Percentiles rank a stretch among this genome's conserved stretches.
These are phyloP conservation scores for Linurgus olivaceus DNA, from an alignment of 2,797 vertebrate species.

Conservation along the genomic window DNA sequence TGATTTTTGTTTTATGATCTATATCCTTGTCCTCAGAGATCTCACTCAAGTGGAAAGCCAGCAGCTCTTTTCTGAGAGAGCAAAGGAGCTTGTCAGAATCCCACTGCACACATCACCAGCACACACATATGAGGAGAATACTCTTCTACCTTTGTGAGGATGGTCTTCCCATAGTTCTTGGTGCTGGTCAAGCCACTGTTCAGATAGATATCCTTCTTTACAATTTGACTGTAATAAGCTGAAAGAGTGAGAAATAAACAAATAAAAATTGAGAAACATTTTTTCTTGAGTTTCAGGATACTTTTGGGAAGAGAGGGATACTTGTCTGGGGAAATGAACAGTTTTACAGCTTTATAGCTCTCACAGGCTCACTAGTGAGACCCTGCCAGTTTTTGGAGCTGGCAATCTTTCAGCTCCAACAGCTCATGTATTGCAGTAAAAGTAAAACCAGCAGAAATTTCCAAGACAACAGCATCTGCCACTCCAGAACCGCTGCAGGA, in stretches of 20 bases:
- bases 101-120: not conserved
- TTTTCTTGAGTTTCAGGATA: not conserved
- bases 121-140: accelerated
- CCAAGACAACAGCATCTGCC: not conserved
- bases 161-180: conserved; percentile 98
- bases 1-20: not conserved
- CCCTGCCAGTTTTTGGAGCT: not conserved
- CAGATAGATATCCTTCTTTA: conserved; percentile 86
- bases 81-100: not conserved
- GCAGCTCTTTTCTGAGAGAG: not conserved
- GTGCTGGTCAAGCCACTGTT: conserved; percentile 99
- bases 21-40: not conserved
- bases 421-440: not conserved
- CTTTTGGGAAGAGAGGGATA: not conserved
- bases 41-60: not conserved
- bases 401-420: not conserved
- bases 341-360: not conserved
- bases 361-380: not conserved
- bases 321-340: not conserved
- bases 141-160: conserved; percentile 91
- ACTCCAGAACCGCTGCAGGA: not conserved
- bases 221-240: conserved; percentile 87
- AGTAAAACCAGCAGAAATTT: not conserved
- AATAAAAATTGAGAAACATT: not conserved
- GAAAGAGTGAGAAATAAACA: conserved; percentile 33